phyloP scores from a whole-genome alignment of 2,888 invertebrate genomes.

The Rhabditoides inermis region DNA sequence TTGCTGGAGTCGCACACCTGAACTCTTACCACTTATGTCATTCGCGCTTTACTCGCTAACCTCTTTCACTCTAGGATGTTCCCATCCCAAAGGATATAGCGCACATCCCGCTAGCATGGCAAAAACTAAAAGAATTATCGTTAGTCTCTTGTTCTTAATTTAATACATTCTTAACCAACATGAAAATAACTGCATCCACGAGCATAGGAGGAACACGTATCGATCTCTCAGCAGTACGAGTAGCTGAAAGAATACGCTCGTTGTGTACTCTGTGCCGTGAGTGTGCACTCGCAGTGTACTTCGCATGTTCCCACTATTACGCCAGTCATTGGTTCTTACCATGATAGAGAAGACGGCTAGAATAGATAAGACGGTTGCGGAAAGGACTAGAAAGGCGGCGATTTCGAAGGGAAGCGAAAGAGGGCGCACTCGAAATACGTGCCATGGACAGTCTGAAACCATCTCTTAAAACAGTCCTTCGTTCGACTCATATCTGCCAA shows the following conservation, averaged over 20 bases:
- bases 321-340: conserved; percentile 64
- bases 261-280: too few species aligned
- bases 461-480: too few species aligned
- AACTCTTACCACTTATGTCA: too few species aligned
- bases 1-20: too few species aligned
- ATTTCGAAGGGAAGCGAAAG: conserved; percentile 74
- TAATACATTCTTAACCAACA: conserved; percentile 65
- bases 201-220: conserved; percentile 78
- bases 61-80: conserved; percentile 49
- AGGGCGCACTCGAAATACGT: conserved; percentile 59
- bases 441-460: conserved; percentile 8
- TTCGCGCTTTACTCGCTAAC: conserved; percentile 55
- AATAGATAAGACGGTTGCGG: conserved; percentile 72
- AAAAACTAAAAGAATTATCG: conserved; percentile 52
- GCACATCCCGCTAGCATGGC: conserved; percentile 54
- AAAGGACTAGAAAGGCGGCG: conserved; percentile 78
- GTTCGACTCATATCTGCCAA: not conserved
- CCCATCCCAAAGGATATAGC: conserved; percentile 55
- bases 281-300: too few species aligned
- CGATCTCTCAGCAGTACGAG: conserved; percentile 37
- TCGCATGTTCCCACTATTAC: not conserved
- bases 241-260: conserved; percentile 18
- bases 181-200: conserved; percentile 87
- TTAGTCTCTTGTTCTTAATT: too few species aligned
- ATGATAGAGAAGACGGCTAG: conserved; percentile 78